Evolutionary conservation across 2,797 vertebrate species (phyloP), one percentile per base, ranked within the genome.

Genomic region (Cuculus canorus): DNA sequence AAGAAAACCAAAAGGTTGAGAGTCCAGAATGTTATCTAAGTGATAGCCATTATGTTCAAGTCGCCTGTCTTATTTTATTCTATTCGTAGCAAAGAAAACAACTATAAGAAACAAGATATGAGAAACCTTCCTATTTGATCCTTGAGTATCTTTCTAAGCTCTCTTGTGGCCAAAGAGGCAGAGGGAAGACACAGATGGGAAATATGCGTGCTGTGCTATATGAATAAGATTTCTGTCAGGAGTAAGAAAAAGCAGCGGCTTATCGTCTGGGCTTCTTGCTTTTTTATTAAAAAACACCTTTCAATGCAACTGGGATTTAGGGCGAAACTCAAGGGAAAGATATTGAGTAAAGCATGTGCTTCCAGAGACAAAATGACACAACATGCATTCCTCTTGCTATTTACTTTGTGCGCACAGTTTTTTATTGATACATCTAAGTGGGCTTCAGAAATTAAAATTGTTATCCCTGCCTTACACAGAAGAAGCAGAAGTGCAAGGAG

Each of bases 71-170:
- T 76, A 78, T 93, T 94, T 83, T 77, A 57, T 83, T 82, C 66
- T 41, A 14, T 64, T 60, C 82, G 48, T 69, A 30, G 65, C 79
- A 86, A 80, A 88, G 64, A 92, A 84, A 90, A 39, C 57, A 91
- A 65, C 50, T 82, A 5, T 69, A 89, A 93, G 90, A 52, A 72
- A 48, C 69, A 72, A 89, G 66, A 68, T 30, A 86, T 27, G 39
- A 83, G 64, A 79, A 82, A 93, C 27, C 66, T 92, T 93, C 52
- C 28, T 71, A 25, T 71, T 70, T 97, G 88, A 92, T 94, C 76
- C 72, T 94, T 65, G 35, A 87, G 92, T 86, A 60, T 90, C 68
- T 92, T 1, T 89, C 72, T 90, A 63, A 89, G 69, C 60, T 96
- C 52, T 91, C 60, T 78, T 77, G 63, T 83, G 84, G 32, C 57